These are phyloP conservation scores for Polypterus senegalus DNA, from an alignment of 2,113 vertebrate genomes.

Conservation along the genomic window DNA sequence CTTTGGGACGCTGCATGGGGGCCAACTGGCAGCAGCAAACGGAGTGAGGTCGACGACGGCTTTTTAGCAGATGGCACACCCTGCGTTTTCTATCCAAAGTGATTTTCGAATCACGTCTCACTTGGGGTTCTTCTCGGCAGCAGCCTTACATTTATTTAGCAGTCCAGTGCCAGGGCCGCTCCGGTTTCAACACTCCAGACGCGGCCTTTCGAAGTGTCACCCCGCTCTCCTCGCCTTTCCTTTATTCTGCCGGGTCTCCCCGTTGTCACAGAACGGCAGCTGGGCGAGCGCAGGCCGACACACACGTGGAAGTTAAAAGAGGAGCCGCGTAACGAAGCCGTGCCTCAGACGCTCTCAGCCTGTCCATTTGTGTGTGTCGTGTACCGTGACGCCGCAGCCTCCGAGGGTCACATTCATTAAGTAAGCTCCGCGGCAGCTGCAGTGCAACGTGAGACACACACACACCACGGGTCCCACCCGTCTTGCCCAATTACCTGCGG, in stretches of 20 bases:
- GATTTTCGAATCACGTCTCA: too few species aligned
- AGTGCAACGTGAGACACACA: conserved; percentile 51
- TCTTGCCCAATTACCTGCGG: conserved; percentile 65
- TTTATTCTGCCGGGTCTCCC: neutral
- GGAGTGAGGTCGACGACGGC: neutral
- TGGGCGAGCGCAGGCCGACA: too few species aligned
- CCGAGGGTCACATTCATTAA: conserved; percentile 53
- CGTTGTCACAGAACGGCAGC: neutral
- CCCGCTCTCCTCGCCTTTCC: neutral
- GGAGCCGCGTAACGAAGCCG: too few species aligned
- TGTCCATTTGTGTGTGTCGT: conserved; percentile 22
- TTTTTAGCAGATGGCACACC: neutral
- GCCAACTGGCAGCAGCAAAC: neutral
- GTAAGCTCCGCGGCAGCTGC: conserved; percentile 62
- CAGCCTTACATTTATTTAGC: too few species aligned
- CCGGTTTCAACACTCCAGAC: neutral
- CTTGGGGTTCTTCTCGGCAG: neutral
- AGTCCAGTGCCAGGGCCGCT: neutral
- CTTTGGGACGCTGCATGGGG: too few species aligned
- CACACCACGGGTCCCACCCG: conserved; percentile 37
- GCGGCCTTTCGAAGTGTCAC: neutral
- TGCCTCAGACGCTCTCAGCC: conserved; percentile 19
- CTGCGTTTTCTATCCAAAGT: too few species aligned
- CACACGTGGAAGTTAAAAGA: neutral
- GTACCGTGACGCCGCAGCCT: conserved; percentile 41